Evolutionary conservation across 2,888 invertebrate genomes (phyloP).

Genomic region (Hemicrepidius hirtus): DNA sequence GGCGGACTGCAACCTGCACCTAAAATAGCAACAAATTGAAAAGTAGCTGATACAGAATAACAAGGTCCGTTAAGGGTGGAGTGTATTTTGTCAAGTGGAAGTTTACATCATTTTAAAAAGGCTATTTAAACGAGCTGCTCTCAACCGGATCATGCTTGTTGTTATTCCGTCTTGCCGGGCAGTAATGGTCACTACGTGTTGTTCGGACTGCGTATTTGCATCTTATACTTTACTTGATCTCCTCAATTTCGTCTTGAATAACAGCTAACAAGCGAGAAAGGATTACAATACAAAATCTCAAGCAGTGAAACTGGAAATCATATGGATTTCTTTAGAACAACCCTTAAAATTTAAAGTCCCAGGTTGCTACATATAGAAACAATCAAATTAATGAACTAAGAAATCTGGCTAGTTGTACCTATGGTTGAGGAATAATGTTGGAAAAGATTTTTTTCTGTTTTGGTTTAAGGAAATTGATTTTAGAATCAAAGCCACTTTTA

Average conservation of each 20-base stretch:
- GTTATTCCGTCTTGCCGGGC: slow-evolving; percentile 68
- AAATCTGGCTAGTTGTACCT: no score
- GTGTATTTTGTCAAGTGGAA: slow-evolving; percentile 69
- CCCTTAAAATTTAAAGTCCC: no score
- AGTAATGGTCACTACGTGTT: slow-evolving; percentile 66
- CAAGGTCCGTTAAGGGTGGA: slow-evolving; percentile 66
- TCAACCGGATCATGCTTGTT: slow-evolving; percentile 63
- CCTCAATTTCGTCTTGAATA: not conserved
- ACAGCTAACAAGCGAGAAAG: not conserved
- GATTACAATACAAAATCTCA: no score
- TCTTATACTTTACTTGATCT: slow-evolving; percentile 34
- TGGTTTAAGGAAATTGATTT: no score
- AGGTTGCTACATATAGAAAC: no score
- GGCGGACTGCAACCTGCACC: slow-evolving; percentile 16
- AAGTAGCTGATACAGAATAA: slow-evolving; percentile 70
- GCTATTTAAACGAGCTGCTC: slow-evolving; percentile 67
- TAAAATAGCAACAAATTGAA: slow-evolving; percentile 62
- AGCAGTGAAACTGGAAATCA: no score
- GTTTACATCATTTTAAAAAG: slow-evolving; percentile 69
- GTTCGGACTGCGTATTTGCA: slow-evolving; percentile 63
- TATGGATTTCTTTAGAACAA: no score
- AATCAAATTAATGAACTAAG: no score
- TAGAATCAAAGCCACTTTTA: no score
- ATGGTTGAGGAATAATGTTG: no score
- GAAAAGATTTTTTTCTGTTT: no score